These are phyloP conservation scores for Parnassius glacialis DNA, from an alignment of 2,888 invertebrate genomes.

Conservation along the genomic window DNA sequence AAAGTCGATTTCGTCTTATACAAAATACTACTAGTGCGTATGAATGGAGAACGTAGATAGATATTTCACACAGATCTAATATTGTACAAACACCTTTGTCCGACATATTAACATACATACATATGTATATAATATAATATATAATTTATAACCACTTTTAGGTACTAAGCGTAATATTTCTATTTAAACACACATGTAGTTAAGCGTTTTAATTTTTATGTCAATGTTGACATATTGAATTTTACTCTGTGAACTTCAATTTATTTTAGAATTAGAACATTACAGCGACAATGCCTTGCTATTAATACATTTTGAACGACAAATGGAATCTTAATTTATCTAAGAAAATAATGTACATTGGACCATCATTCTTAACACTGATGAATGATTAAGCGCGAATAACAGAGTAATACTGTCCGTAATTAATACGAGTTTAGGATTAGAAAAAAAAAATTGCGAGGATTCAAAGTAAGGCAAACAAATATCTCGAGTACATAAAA, in stretches of 20 bases:
- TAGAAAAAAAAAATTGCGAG: constrained; percentile 50
- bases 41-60: constrained; percentile 33
- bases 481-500: constrained; percentile 74
- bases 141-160: constrained; percentile 63
- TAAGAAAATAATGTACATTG: constrained; percentile 73
- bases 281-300: constrained; percentile 40
- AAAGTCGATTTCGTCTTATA: constrained; percentile 35
- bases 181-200: constrained; percentile 74
- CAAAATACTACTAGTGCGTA: constrained; percentile 23
- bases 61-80: constrained; percentile 73
- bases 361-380: constrained; percentile 62
- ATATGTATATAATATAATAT: constrained; percentile 50
- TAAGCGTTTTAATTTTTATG: constrained; percentile 68
- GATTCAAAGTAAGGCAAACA: constrained; percentile 43
- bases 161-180: constrained; percentile 72
- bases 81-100: constrained; percentile 71
- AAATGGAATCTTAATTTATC: constrained; percentile 61
- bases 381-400: constrained; percentile 50
- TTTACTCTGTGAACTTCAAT: constrained; percentile 45
- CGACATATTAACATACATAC: constrained; percentile 73
- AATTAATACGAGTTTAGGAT: constrained; percentile 39
- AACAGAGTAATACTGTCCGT: constrained; percentile 48
- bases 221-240: constrained; percentile 53
- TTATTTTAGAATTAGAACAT: constrained; percentile 59
- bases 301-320: constrained; percentile 43